phyloP scores from a whole-genome alignment of 2,797 vertebrate genomes.

The Zenarchopterus dispar region DNA sequence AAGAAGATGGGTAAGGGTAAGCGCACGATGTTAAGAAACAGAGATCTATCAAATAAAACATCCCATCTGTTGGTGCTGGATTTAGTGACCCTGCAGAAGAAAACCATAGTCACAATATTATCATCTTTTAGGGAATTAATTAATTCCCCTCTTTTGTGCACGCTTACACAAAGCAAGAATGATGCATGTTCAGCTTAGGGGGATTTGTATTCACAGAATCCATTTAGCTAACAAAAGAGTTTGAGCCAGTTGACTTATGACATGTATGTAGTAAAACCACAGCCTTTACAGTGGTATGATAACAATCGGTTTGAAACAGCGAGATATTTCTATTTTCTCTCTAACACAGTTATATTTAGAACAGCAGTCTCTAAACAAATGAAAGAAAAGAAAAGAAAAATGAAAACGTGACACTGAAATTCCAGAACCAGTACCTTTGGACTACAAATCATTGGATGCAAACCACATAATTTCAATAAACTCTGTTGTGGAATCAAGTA shows the following conservation, averaged over 20 bases:
- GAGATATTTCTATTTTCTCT: too few species aligned
- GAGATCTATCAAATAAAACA: slow-evolving; percentile 72
- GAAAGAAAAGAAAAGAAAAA: slow-evolving; percentile 47
- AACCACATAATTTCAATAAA: slow-evolving; percentile 75
- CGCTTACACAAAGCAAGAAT: slow-evolving; percentile 55
- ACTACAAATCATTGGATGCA: slow-evolving; percentile 76
- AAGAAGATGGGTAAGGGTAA: slow-evolving; percentile 48
- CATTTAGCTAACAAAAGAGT: slow-evolving; percentile 59
- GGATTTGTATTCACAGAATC: slow-evolving; percentile 52
- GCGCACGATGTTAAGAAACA: slow-evolving; percentile 58
- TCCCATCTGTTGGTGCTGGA: slow-evolving; percentile 72
- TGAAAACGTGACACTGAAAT: slow-evolving; percentile 56
- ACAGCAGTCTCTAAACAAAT: slow-evolving; percentile 39
- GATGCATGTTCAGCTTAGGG: slow-evolving; percentile 36
- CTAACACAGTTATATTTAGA: too few species aligned
- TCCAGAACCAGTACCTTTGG: slow-evolving; percentile 70
- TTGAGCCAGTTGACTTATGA: slow-evolving; percentile 39
- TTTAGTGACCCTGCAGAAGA: slow-evolving; percentile 58
- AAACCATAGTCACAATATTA: slow-evolving; percentile 40
- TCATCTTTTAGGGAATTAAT: slow-evolving; percentile 61
- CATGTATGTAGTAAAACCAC: slow-evolving; percentile 12
- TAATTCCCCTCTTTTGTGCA: slow-evolving; percentile 42
- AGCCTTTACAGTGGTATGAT: slow-evolving; percentile 20
- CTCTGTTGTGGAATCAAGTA: slow-evolving; percentile 64
- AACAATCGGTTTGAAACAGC: slow-evolving; percentile 10